Evolutionary conservation across 2,888 invertebrate genomes (phyloP).

Genomic region (Ormyrus pomaceus): DNA sequence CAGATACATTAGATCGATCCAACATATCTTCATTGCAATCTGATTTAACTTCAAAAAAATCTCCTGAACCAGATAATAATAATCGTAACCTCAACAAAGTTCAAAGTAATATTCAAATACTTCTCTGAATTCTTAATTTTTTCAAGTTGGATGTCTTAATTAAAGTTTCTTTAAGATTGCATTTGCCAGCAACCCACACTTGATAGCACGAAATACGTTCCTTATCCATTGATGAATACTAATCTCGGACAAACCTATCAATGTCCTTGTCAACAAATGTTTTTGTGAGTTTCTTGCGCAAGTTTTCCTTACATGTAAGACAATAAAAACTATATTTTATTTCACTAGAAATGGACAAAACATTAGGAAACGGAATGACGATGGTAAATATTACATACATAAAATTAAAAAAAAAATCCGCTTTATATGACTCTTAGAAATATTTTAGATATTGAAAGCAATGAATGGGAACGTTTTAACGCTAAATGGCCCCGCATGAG

Average conservation of each 20-base stretch:
- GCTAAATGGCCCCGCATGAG: constrained; percentile 63
- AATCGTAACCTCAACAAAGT: constrained; percentile 25
- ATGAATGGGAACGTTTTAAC: constrained; percentile 60
- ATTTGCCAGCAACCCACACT: constrained; percentile 31
- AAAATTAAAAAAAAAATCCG: constrained; percentile 1
- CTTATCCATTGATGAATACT: constrained; percentile 26
- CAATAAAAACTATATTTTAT: constrained; percentile 2
- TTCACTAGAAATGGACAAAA: constrained; percentile 21
- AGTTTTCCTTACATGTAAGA: background rate
- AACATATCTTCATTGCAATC: constrained; percentile 63
- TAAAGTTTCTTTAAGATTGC: constrained; percentile 39
- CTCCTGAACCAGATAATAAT: background rate
- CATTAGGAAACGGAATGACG: constrained; percentile 2
- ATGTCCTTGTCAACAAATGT: constrained; percentile 42
- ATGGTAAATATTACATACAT: constrained; percentile 37
- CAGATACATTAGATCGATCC: constrained; percentile 58
- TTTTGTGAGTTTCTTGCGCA: constrained; percentile 36
- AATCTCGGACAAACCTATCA: constrained; percentile 22
- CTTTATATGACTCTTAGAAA: constrained; percentile 1
- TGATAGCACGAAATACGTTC: constrained; percentile 21
- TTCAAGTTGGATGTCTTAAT: background rate
- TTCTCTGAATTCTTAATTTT: background rate
- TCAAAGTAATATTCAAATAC: constrained; percentile 33
- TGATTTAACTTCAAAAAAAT: constrained; percentile 57
- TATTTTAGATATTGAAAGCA: constrained; percentile 27